These are phyloP conservation scores for Poeciliopsis prolifica DNA, from an alignment of 2,113 vertebrate genomes.

Conservation along the genomic window DNA sequence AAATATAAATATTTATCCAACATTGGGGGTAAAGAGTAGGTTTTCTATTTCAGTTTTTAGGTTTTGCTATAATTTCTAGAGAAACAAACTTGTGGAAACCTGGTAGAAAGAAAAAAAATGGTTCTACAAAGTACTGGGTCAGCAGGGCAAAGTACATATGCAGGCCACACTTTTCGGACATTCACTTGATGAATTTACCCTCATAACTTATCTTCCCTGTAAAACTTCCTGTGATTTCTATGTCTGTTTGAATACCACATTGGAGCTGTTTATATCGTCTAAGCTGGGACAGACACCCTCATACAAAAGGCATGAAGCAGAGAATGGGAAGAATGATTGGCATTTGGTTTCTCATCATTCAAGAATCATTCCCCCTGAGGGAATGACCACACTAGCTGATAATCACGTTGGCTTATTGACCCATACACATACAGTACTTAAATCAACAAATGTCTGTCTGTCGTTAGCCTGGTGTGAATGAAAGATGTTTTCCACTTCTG, in stretches of 20 bases:
- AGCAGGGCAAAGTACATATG: too few species aligned
- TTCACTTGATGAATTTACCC: neutral
- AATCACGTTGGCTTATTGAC: conserved; percentile 18
- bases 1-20: neutral
- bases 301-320: conserved; percentile 54
- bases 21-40: too few species aligned
- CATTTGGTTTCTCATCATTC: conserved; percentile 60
- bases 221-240: neutral
- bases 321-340: conserved; percentile 61
- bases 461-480: conserved; percentile 41
- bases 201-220: neutral
- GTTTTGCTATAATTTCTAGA: too few species aligned
- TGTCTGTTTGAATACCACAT: neutral
- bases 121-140: too few species aligned
- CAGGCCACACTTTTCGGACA: too few species aligned
- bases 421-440: neutral
- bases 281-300: conserved; percentile 37
- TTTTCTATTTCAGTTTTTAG: too few species aligned
- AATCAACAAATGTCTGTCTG: conserved; percentile 19
- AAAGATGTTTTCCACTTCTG: conserved; percentile 4
- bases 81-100: too few species aligned
- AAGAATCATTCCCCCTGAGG: conserved; percentile 45
- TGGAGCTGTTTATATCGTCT: conserved; percentile 25
- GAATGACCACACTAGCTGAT: conserved; percentile 26
- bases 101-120: too few species aligned